Evolutionary conservation across 2,797 vertebrate genomes (phyloP), one percentile per base, ranked within the genome.

Genomic region (Otolemur crassicaudatus): DNA sequence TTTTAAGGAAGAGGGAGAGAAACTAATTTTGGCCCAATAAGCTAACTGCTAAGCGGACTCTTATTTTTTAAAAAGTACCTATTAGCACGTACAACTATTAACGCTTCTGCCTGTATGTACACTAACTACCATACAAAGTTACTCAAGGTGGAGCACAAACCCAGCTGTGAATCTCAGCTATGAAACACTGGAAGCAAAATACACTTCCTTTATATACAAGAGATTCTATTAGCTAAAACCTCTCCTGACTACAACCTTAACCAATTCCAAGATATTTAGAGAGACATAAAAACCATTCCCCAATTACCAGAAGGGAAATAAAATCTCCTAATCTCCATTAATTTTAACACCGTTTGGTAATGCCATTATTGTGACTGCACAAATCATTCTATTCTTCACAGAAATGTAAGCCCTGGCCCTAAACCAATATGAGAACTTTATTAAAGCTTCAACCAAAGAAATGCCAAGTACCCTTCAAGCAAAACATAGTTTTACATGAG

Each of bases 331-430:
- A 76, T 27, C 58, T 92, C 61, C 60, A 37, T 70, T 93, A 73
- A 76, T 80, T 96, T 96, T 91, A 88, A 90, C 37, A 93, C 63
- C 83, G 90, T 9, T 91, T 88, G 76, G 56, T 56, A 93, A 87
- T 77, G 12, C 16, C 95, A 79, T 75, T 89, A 84, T 82, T 83
- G 37, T 83, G 73, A 90, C 69, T 87, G 90, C 75, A 84, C 56
- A 96, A 90, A 83, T 72, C 90, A 94, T 56, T 90, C 72, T 49
- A 80, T 58, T 25, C 53, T 92, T 96, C 67, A 34, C 14, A 87
- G 63, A 86, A 91, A 92, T 69, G 13, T 17, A 92, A 53, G 79
- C 61, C 46, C 12, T 65, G 67, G 79, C 49, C 87, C 40, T 87
- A 86, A 96, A 43, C 69, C 56, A 77, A 40, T 27, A 75, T 46